Evolutionary conservation across 2,113 vertebrate genomes (phyloP).

Genomic region (Buteo buteo): DNA sequence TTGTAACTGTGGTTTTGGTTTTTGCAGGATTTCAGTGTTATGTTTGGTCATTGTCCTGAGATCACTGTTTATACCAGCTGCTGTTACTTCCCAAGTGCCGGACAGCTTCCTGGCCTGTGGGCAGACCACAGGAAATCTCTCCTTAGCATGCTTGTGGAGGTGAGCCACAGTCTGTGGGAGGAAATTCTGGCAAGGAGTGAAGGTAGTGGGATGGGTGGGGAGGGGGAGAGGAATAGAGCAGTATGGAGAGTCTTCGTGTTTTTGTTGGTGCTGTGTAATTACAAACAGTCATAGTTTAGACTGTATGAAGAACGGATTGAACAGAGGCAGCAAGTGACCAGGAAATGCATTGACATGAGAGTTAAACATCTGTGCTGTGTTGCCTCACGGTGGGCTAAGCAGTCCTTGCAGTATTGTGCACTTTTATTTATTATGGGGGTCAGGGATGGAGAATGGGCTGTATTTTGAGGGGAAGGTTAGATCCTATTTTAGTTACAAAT

Average conservation of each 20-base stretch:
- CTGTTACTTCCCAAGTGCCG: conserved; percentile 87
- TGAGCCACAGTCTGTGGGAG: conserved; percentile 58
- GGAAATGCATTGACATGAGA: background rate
- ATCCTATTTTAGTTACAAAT: background rate
- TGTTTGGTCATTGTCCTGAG: conserved; percentile 93
- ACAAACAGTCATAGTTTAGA: background rate
- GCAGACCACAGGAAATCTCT: conserved; percentile 91
- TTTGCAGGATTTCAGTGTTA: conserved; percentile 90
- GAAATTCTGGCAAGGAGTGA: background rate
- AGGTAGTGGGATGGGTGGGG: background rate
- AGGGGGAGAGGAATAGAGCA: background rate
- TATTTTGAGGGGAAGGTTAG: background rate
- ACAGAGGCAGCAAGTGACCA: background rate
- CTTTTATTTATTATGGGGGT: background rate
- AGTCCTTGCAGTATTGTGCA: background rate
- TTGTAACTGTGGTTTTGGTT: background rate
- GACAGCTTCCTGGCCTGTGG: conserved; percentile 86
- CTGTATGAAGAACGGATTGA: background rate
- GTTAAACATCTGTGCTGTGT: background rate
- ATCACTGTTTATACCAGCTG: conserved; percentile 95
- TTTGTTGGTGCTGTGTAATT: background rate
- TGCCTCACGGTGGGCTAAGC: background rate
- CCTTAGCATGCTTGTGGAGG: conserved; percentile 96
- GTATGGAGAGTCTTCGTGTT: background rate
- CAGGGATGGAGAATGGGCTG: background rate